Conservation (phyloP, 2,113 vertebrate genomes). For the Lipophrys pholis region DNA sequence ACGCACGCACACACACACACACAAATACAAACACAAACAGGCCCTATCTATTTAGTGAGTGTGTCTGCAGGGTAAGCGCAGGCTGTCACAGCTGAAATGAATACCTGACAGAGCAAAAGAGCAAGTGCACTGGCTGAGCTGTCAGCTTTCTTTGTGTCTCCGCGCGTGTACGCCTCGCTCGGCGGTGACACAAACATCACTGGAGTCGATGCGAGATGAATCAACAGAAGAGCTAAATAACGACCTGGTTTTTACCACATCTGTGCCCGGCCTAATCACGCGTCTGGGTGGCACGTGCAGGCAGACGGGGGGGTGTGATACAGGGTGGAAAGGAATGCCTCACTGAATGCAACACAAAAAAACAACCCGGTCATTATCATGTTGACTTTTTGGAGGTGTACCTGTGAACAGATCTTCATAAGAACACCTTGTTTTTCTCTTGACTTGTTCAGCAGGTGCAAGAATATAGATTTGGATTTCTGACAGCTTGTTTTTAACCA, state of each 20-base stretch:
- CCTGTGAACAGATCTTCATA: not conserved
- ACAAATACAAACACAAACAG: constrained; percentile 35
- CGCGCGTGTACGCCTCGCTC: constrained; percentile 37
- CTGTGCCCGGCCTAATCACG: constrained; percentile 33
- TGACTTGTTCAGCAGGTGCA: not conserved
- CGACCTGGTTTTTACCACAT: constrained; percentile 32
- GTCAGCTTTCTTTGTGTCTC: constrained; percentile 63
- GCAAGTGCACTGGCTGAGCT: constrained; percentile 62
- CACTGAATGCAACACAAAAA: constrained; percentile 1
- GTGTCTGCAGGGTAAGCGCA: constrained; percentile 70
- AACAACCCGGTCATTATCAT: not conserved
- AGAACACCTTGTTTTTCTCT: not conserved
- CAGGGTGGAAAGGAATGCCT: constrained; percentile 1
- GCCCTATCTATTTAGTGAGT: constrained; percentile 68
- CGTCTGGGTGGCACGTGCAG: constrained; percentile 4
- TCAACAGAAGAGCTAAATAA: constrained; percentile 42
- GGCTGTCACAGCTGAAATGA: constrained; percentile 75
- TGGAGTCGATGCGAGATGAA: constrained; percentile 43
- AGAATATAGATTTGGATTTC: not conserved
- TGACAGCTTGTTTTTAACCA: too few species aligned
- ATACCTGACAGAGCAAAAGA: constrained; percentile 76
- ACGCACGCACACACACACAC: constrained; percentile 21
- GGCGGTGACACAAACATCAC: constrained; percentile 54
- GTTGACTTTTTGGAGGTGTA: not conserved
- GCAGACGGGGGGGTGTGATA: not conserved